A percentile compares a stretch with the other conserved stretches of the same genome.
These are phyloP conservation scores for Erpobdella octoculata DNA, from an alignment of 2,888 invertebrate genomes.

Conservation along the genomic window DNA sequence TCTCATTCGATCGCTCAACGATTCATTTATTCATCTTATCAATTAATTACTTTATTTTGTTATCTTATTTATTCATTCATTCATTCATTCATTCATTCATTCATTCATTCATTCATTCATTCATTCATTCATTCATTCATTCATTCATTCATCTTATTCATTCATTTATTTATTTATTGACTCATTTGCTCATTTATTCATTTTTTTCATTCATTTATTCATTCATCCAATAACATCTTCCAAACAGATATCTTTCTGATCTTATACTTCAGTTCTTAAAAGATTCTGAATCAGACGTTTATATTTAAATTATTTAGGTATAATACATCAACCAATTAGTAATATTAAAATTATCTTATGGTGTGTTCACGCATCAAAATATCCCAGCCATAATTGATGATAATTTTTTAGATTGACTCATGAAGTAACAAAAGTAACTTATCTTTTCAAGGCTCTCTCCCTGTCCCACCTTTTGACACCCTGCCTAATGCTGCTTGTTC, in stretches of 20 bases:
- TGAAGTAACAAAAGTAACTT: background rate
- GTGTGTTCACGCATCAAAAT: background rate
- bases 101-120: background rate
- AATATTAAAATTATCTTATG: background rate
- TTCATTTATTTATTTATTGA: background rate
- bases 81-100: background rate
- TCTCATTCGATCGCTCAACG: background rate
- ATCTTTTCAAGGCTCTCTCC: constrained; percentile 42
- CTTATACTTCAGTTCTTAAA: background rate
- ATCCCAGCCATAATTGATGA: background rate
- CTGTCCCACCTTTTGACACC: constrained; percentile 64
- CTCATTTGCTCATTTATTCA: background rate
- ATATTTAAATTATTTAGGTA: too few species aligned
- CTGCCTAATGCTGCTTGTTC: constrained; percentile 64
- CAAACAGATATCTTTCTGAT: background rate
- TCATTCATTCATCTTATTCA: background rate
- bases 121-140: too few species aligned
- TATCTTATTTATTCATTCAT: too few species aligned
- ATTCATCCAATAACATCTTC: background rate
- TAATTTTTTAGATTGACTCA: background rate
- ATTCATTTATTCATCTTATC: background rate
- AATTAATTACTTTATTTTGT: background rate
- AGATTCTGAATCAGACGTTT: too few species aligned
- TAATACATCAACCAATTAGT: too few species aligned
- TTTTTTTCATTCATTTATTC: background rate